Conservation (phyloP, 2,888 invertebrate species). For the Lepetodrilus schrolli region DNA sequence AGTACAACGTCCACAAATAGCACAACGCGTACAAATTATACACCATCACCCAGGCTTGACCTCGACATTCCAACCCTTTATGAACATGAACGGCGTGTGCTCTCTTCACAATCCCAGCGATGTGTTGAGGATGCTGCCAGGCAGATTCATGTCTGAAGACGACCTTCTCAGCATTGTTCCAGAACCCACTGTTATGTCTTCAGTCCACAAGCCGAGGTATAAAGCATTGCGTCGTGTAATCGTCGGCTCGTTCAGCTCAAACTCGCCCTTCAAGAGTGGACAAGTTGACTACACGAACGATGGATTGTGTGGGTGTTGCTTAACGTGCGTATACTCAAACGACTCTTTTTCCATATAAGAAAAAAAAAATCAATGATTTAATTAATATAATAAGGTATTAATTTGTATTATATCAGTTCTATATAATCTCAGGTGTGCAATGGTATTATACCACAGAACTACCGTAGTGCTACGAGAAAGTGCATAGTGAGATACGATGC, state of each 20-base stretch:
- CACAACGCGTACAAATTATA: no score
- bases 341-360: no score
- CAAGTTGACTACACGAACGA: not conserved
- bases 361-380: no score
- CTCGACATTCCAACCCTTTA: not conserved
- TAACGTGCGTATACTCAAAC: conserved; percentile 33
- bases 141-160: conserved; percentile 33
- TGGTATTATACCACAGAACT: no score
- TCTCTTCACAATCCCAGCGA: conserved; percentile 27
- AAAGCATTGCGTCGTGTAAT: not conserved
- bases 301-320: conserved; percentile 26
- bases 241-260: conserved; percentile 13
- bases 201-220: not conserved
- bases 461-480: no score
- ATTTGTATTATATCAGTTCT: no score
- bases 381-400: no score
- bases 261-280: conserved; percentile 8
- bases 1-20: no score
- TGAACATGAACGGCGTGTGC: conserved; percentile 16
- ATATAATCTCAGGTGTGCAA: no score
- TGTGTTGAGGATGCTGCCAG: conserved; percentile 33
- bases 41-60: no score
- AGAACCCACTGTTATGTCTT: not conserved
- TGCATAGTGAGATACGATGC: no score
- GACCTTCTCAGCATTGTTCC: conserved; percentile 35